phyloP scores from a whole-genome alignment of 2,797 vertebrate genomes.

The Monodelphis domestica region DNA sequence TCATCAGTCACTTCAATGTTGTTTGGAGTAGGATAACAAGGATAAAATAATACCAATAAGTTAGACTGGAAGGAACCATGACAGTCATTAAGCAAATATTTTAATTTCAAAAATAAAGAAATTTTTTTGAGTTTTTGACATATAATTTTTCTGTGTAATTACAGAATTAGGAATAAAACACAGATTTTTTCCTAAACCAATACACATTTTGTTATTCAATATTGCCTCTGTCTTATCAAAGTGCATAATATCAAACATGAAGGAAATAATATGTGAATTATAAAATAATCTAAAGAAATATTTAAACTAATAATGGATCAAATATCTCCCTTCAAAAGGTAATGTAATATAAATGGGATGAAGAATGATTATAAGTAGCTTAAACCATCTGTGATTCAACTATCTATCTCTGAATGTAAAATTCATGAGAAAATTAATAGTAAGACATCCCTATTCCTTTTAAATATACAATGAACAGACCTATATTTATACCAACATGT shows the following conservation, averaged over 20 bases:
- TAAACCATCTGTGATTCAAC: neutral
- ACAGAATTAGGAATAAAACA: neutral
- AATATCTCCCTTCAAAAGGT: neutral
- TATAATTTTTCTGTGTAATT: neutral
- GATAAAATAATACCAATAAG: neutral
- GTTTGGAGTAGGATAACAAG: neutral
- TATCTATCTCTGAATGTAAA: neutral
- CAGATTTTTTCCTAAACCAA: neutral
- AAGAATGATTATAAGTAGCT: neutral
- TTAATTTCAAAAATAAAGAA: neutral
- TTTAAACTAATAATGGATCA: neutral
- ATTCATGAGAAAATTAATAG: constrained; percentile 5
- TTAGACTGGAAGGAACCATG: neutral
- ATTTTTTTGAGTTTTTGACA: neutral
- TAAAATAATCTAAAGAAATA: neutral
- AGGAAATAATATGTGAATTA: neutral
- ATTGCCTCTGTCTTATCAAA: neutral
- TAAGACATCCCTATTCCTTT: neutral
- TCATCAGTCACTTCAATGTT: neutral
- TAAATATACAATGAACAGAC: neutral
- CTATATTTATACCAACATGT: neutral
- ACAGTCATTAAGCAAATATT: neutral
- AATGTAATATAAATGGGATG: neutral
- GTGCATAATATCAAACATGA: neutral
- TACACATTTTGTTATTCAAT: neutral